Evolutionary conservation across 2,888 invertebrate genomes (phyloP).

Genomic region (Syrphus vitripennis): DNA sequence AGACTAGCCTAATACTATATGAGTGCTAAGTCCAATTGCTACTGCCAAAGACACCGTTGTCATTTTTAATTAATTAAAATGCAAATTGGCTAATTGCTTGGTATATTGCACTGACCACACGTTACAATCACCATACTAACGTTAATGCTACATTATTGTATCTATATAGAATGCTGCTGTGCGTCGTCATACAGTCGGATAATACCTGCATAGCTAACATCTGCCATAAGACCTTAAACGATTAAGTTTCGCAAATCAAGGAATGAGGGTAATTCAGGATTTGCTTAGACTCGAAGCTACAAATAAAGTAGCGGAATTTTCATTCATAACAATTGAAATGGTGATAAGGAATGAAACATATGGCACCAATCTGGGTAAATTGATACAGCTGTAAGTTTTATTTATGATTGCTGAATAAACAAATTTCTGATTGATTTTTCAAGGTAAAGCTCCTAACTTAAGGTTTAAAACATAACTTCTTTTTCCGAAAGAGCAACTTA

Average conservation of each 20-base stretch:
- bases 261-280: neutral
- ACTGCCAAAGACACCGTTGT: conserved; percentile 10
- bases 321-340: neutral
- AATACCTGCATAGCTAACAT: conserved; percentile 22
- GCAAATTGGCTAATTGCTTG: conserved; percentile 60
- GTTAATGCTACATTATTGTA: neutral
- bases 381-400: no score
- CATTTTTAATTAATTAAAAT: conserved; percentile 65
- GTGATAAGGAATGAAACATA: neutral
- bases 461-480: no score
- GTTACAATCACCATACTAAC: neutral
- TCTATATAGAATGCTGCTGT: neutral
- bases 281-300: neutral
- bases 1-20: neutral
- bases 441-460: no score
- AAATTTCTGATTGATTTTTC: no score
- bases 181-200: neutral
- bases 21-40: neutral
- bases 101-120: conserved; percentile 32
- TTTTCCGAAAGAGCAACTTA: no score
- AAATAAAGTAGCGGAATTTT: neutral
- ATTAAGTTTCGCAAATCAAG: neutral
- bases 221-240: conserved; percentile 18
- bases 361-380: neutral
- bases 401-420: no score